Evolutionary conservation across 2,888 invertebrate species (phyloP), one percentile per base, ranked within the genome.

Genomic region (Athalia cordata): DNA sequence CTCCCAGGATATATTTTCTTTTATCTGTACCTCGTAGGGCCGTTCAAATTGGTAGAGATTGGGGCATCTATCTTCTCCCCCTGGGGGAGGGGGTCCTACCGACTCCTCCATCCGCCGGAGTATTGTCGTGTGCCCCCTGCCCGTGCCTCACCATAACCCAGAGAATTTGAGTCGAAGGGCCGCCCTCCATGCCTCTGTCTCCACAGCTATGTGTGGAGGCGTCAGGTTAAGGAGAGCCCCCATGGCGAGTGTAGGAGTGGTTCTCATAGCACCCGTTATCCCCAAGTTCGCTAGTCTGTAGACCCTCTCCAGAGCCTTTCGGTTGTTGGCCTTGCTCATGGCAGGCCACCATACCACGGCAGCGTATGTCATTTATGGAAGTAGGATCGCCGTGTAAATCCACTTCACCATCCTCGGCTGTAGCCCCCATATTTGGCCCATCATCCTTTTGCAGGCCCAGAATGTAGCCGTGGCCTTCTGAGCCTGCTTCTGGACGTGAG

Each of bases 391-490:
- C n/a, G 52, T 52, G 29, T 43, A 76, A 4, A 76, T 49, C 76
- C 62, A 76, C 50, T 9, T 5, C 4, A 76, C 15, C 29, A 64
- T 5, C n/a, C 5, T 13, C 0, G 64, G 65, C 15, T 65, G 13
- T 0, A 64, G 64, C 3, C 62, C 50, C 62, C 76, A 76, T 1
- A 15, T 64, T 0, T 13, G 43, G 1, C 52, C 79, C 55, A 81
- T 77, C 80, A 79, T 80, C 4, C 67, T 70, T 8, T 68, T 67
- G 65, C 79, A 79, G 29, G 75, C 70, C 79, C 75, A 80, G 67
- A 55, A 75, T 1, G 75, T 79, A 6, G 13, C 45, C 11, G 29
- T 57, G 4, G 72, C 47, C 59, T 47, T 72, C 7, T 7, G 13
- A 0, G 72, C 59, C 59, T 72, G 61, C 5, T 59, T 47, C 3